phyloP scores from a whole-genome alignment of 2,797 vertebrate species.

The Antennarius maculatus region DNA sequence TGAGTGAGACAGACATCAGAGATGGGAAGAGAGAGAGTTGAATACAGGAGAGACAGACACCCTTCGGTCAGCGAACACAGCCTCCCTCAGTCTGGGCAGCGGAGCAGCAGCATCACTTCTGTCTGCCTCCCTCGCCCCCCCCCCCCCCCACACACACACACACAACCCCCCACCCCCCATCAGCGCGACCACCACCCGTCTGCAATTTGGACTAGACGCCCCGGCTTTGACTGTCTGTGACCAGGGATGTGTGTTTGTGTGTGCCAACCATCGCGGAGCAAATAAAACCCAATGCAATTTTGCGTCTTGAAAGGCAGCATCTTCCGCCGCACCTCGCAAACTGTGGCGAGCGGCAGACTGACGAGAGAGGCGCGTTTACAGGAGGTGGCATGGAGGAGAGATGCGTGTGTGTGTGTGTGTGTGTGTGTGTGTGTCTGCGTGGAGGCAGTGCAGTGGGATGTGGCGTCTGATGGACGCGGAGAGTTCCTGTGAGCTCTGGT shows the following conservation, averaged over 20 bases:
- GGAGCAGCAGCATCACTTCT: slow-evolving; percentile 51
- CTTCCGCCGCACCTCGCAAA: slow-evolving; percentile 5
- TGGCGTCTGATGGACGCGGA: slow-evolving; percentile 75
- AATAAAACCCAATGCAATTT: slow-evolving; percentile 32
- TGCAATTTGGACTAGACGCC: slow-evolving; percentile 57
- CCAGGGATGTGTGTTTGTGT: slow-evolving; percentile 1
- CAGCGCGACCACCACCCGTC: slow-evolving; percentile 40
- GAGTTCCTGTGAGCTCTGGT: slow-evolving; percentile 79
- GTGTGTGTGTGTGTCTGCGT: slow-evolving; percentile 43
- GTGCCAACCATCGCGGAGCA: no score
- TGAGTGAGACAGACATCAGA: slow-evolving; percentile 27
- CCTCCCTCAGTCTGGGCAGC: slow-evolving; percentile 65
- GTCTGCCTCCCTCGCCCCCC: slow-evolving; percentile 54
- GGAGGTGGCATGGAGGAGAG: slow-evolving; percentile 68
- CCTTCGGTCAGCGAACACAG: slow-evolving; percentile 52
- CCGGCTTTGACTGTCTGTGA: slow-evolving; percentile 43
- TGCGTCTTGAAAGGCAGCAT: slow-evolving; percentile 23
- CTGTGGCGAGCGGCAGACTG: slow-evolving; percentile 20
- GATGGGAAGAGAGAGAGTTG: slow-evolving; percentile 27
- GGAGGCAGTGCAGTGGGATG: slow-evolving; percentile 77
- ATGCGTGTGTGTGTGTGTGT: slow-evolving; percentile 41
- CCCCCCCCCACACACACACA: no score
- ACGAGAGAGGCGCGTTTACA: not conserved
- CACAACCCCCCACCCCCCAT: no score
- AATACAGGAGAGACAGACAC: slow-evolving; percentile 52